phyloP scores from a whole-genome alignment of 2,113 vertebrate genomes.

The Gnathonemus echidnorhynchus region DNA sequence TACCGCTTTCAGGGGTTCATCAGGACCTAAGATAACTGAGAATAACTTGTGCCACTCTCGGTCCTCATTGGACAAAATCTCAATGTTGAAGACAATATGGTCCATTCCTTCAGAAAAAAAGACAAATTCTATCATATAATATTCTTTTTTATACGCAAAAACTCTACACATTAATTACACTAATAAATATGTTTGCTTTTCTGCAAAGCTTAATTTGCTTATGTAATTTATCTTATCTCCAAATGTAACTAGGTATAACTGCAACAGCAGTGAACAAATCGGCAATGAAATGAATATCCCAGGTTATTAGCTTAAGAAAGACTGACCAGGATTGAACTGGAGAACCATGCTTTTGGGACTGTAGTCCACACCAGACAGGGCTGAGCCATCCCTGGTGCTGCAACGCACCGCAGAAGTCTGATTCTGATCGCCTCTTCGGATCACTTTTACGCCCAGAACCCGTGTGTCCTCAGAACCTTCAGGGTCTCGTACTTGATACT shows the following conservation, averaged over 20 bases:
- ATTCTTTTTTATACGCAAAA: not conserved
- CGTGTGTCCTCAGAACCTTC: constrained; percentile 73
- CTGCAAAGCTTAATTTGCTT: no score
- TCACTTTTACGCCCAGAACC: constrained; percentile 74
- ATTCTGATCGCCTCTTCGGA: constrained; percentile 82
- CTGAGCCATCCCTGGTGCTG: constrained; percentile 91
- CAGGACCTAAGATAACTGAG: constrained; percentile 88
- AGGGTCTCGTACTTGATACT: constrained; percentile 83
- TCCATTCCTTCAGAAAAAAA: constrained; percentile 65
- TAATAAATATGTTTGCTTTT: not conserved
- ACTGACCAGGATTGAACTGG: constrained; percentile 82
- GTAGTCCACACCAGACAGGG: constrained; percentile 92
- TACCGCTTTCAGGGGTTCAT: constrained; percentile 88
- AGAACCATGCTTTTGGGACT: constrained; percentile 89
- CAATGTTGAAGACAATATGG: constrained; percentile 86
- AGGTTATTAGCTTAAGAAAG: not conserved
- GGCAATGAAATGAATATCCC: not conserved
- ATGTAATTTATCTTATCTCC: not conserved
- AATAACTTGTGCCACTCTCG: constrained; percentile 96
- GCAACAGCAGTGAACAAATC: not conserved
- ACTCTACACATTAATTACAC: not conserved
- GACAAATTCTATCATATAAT: not conserved
- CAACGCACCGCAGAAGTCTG: constrained; percentile 90
- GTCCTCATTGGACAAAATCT: constrained; percentile 94
- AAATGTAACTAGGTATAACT: not conserved